Evolutionary conservation across 1,140 invertebrate species (phyloP).

Genomic region (Daktulosphaira vitifoliae): DNA sequence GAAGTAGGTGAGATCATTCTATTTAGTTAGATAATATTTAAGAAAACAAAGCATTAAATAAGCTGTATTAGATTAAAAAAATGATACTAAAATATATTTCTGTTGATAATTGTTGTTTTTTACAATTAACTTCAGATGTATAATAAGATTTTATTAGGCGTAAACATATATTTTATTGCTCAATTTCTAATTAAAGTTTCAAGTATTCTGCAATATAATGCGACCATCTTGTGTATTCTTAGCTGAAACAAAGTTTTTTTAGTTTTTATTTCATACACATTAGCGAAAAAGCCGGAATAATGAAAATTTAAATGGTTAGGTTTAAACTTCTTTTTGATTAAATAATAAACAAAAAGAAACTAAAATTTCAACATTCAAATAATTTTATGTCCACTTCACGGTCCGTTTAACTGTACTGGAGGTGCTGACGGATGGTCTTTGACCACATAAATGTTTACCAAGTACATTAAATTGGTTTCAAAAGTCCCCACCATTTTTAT

Average conservation of each 20-base stretch:
- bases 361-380: neutral
- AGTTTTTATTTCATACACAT: too few species aligned
- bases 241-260: too few species aligned
- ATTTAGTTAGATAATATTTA: neutral
- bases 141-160: slow-evolving; percentile 22
- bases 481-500: slow-evolving; percentile 7
- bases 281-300: too few species aligned
- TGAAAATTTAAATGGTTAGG: too few species aligned
- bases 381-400: slow-evolving; percentile 20
- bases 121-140: neutral
- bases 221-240: too few species aligned
- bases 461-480: slow-evolving; percentile 17
- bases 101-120: neutral
- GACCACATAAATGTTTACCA: slow-evolving; percentile 17
- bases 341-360: slow-evolving; percentile 18
- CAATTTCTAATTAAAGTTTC: neutral
- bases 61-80: neutral
- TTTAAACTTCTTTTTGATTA: too few species aligned
- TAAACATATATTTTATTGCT: slow-evolving; percentile 14
- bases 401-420: slow-evolving; percentile 23
- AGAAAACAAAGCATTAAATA: neutral
- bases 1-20: too few species aligned
- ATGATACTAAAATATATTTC: neutral
- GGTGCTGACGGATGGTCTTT: neutral
- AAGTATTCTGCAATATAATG: too few species aligned